Base-by-base conservation (phyloP, 2,888 invertebrate species). In the Lissonota sp. region DNA sequence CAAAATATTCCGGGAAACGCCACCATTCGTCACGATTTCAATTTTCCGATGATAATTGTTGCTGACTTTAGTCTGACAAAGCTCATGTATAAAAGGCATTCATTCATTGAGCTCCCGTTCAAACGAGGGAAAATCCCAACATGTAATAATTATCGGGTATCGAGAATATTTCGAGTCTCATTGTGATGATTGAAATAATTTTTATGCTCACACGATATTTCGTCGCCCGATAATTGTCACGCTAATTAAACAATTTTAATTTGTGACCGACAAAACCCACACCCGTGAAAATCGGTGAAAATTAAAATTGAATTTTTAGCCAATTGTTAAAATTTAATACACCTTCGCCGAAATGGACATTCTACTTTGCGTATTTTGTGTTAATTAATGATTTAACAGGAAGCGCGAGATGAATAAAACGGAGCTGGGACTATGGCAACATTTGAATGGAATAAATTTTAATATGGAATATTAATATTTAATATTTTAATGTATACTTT, bases 1-100 rank as follows among this genome's bases (percentile, higher is more conserved):
- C n/a, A 26, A 26, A 57, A 71, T 81, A 70, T 78, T 81, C 71
- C 71, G 78, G 64, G 55, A 51, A 62, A 69, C 63, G 71, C 74
- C 66, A 58, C 77, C 78, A 74, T 81, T 78, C 67, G 81, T 81
- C 81, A 78, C 78, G 66, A 71, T 81, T 81, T 78, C 78, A 78
- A 81, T 81, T 81, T 81, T 42, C 57, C 81, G 57, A 64, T 69
- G 73, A 63, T 72, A 73, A 77, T 76, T 37, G 63, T 16, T 14
- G 37, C 57, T n/a, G 67, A 55, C 74, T 75, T 78, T 37, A 62
- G 26, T 37, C 60, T 6, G 55, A 42, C 49, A 6, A 46, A 60
- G 70, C 49, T 78, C 60, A 57, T 60, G n/a, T 5, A 57, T 10
- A 3, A 26, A 26, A 26, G 26, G 60, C 55, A 74, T 63, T 79